Evolutionary conservation across 2,888 invertebrate species (phyloP), one percentile per base, ranked within the genome.

Genomic region (Peribatodes rhomboidaria): DNA sequence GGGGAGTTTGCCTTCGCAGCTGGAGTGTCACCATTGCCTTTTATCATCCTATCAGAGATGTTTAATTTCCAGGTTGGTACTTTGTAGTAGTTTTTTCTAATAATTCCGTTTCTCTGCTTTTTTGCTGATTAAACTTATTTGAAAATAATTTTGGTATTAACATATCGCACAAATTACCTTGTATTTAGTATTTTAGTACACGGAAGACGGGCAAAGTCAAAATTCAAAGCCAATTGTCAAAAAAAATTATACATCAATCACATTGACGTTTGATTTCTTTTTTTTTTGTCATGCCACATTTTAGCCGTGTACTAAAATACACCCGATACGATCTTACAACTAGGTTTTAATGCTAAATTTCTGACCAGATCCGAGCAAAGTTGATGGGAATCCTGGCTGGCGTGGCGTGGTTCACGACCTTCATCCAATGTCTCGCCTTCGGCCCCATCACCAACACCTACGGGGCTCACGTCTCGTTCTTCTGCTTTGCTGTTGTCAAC

Each of bases 391-490:
- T 84, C 39, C 78, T 86, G 14, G 80, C 86, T 0, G 82, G 86
- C 0, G 85, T 85, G 65, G 83, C 85, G 1, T 92, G 88, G 85
- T 83, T 87, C 42, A 69, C 78, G n/a, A 72, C 86, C 3, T 86
- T 83, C 59, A 9, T 81, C 10, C 80, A 78, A 42, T 68, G 83
- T 11, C 50, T 68, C 2, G 66, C 69, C 0, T 83, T 80, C 53
- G 71, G 73, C 1, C 75, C 79, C 3, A 62, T 80, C 39, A 68
- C 75, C 3, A 70, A 71, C 0, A 31, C 72, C 1, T 64, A 88
- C n/a, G 69, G 70, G 4, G 65, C 72, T 1, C 76, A 85, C 61
- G 75, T 79, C 0, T 80, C 82, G 14, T 91, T 89, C 75, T 86
- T 82, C 74, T 54, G 77, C 11, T 92, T 85, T 68, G 80, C 85